These are phyloP conservation scores for Manis pentadactyla DNA, from an alignment of 2,797 vertebrate species.

Conservation along the genomic window DNA sequence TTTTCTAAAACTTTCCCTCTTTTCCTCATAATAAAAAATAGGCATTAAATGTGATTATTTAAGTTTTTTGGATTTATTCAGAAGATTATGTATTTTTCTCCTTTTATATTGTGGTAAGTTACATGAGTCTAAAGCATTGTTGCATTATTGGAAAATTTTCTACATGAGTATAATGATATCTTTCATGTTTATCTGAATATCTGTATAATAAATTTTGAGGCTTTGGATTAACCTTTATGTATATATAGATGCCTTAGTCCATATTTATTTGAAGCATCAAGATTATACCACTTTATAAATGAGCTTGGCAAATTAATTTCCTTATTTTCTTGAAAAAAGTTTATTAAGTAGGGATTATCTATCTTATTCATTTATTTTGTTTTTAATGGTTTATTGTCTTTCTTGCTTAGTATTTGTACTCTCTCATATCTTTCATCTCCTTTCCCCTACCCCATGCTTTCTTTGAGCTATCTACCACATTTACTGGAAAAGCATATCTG, in stretches of 20 bases:
- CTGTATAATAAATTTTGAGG: background rate
- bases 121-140: background rate
- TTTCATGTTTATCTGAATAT: background rate
- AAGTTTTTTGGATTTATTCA: background rate
- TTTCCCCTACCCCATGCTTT: background rate
- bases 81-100: background rate
- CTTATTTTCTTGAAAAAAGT: background rate
- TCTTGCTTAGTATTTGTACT: background rate
- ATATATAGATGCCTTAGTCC: background rate
- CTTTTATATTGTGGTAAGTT: background rate
- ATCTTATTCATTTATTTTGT: background rate
- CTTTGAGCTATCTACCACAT: background rate
- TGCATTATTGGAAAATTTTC: background rate
- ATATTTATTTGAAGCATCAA: background rate
- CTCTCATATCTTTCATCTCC: background rate
- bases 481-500: background rate
- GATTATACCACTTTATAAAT: background rate
- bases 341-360: background rate
- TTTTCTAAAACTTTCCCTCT: background rate
- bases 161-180: background rate
- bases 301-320: background rate
- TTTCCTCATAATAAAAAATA: background rate
- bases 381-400: background rate
- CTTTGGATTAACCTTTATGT: conserved; percentile 10
- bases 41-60: background rate